Evolutionary conservation across 1,140 invertebrate species (phyloP).

Genomic region (Harpegnathos saltator): DNA sequence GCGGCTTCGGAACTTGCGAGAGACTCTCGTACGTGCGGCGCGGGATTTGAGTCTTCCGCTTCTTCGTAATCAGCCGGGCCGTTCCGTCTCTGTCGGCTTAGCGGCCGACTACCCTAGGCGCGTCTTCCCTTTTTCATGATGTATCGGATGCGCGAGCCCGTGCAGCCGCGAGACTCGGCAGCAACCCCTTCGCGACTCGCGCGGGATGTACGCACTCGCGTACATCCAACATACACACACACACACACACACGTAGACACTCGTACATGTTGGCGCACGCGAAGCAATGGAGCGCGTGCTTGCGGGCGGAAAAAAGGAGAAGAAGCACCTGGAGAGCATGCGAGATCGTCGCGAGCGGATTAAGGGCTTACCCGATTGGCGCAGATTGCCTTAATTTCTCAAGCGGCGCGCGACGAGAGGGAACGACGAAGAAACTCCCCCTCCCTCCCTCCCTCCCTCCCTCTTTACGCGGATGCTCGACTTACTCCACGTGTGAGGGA

Average conservation of each 20-base stretch:
- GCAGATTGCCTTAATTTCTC: constrained; percentile 64
- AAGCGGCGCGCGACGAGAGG: constrained; percentile 27
- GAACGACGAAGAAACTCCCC: constrained; percentile 34
- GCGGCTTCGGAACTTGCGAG: background rate
- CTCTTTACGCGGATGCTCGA: background rate
- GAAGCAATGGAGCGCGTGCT: constrained; percentile 19
- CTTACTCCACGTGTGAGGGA: background rate
- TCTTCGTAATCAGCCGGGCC: constrained; percentile 72
- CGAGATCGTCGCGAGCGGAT: constrained; percentile 57
- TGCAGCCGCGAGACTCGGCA: background rate
- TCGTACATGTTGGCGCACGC: background rate
- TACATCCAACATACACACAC: constrained; percentile 5
- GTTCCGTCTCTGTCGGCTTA: constrained; percentile 77
- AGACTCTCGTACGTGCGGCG: background rate
- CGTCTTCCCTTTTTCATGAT: constrained; percentile 65
- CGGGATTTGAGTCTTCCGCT: constrained; percentile 63
- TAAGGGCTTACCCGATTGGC: constrained; percentile 65
- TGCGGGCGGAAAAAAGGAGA: constrained; percentile 19
- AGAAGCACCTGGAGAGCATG: constrained; percentile 49
- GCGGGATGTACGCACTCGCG: constrained; percentile 12
- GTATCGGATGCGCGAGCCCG: constrained; percentile 52
- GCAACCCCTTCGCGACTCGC: constrained; percentile 51
- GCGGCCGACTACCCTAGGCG: constrained; percentile 66
- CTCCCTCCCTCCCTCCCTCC: too few species aligned
- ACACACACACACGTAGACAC: background rate